Conservation (phyloP, 2,113 vertebrate species). For the Lamprotornis superbus region DNA sequence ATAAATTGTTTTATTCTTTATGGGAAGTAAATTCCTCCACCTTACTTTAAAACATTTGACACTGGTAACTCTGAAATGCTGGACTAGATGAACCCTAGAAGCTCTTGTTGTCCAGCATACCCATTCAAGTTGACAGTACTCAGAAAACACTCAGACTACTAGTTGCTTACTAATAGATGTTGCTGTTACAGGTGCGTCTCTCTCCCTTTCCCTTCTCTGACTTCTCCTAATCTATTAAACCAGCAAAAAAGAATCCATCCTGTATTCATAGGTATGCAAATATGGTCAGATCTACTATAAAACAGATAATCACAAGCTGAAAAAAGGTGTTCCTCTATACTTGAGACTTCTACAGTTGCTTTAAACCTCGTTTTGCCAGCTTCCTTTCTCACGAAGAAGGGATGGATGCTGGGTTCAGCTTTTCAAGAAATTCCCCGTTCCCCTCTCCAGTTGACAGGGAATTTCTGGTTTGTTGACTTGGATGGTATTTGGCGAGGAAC, state of each 20-base stretch:
- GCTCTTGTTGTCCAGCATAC: neutral
- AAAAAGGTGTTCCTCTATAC: neutral
- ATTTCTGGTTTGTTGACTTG: constrained; percentile 6
- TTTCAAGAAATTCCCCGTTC: neutral
- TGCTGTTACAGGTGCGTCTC: neutral
- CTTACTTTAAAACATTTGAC: neutral
- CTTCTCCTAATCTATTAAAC: neutral
- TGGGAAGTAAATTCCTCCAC: neutral
- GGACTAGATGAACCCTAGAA: neutral
- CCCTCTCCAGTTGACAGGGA: neutral
- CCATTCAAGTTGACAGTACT: neutral
- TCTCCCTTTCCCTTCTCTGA: neutral
- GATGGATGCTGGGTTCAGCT: neutral
- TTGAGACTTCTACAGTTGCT: neutral
- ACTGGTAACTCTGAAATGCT: neutral
- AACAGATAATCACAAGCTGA: neutral
- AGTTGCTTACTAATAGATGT: neutral
- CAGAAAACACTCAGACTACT: neutral
- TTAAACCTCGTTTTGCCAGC: neutral
- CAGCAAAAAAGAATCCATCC: neutral
- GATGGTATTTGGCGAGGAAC: neutral
- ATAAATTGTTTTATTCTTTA: neutral
- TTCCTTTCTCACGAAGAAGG: neutral
- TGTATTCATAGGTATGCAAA: neutral
- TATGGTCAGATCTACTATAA: neutral